A percentile compares a stretch with the other conserved stretches of the same genome.
Conservation (phyloP, 2,888 invertebrate genomes). For the Smittia sp. region DNA sequence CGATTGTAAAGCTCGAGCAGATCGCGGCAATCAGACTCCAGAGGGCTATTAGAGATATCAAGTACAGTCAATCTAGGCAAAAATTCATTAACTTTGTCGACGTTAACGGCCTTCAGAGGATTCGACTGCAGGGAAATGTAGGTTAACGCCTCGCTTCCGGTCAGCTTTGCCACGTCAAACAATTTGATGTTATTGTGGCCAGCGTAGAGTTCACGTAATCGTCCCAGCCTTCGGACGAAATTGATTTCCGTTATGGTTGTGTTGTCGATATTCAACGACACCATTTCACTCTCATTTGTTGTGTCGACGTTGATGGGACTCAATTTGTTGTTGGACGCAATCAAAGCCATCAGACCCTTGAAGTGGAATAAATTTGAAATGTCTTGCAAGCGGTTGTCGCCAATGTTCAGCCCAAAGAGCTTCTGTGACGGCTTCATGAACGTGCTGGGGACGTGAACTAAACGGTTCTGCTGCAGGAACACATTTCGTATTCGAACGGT, state of each 20-base stretch:
- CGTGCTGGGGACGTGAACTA: not conserved
- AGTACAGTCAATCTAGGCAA: slow-evolving; percentile 19
- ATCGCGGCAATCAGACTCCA: slow-evolving; percentile 19
- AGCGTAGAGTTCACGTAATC: slow-evolving; percentile 22
- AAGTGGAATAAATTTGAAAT: slow-evolving; percentile 38
- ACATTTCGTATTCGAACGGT: slow-evolving; percentile 38
- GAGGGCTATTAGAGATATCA: slow-evolving; percentile 7
- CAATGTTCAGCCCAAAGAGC: slow-evolving; percentile 28
- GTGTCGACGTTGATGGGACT: slow-evolving; percentile 26
- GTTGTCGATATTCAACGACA: slow-evolving; percentile 39
- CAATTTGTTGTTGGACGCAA: slow-evolving; percentile 38
- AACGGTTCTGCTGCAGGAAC: slow-evolving; percentile 33
- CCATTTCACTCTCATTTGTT: slow-evolving; percentile 37
- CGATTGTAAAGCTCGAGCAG: slow-evolving; percentile 18
- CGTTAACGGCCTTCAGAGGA: slow-evolving; percentile 3
- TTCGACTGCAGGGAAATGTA: slow-evolving; percentile 25
- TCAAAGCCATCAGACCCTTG: slow-evolving; percentile 38
- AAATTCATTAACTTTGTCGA: slow-evolving; percentile 13
- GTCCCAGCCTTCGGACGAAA: slow-evolving; percentile 27
- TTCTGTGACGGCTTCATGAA: slow-evolving; percentile 32
- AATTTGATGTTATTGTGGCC: slow-evolving; percentile 1
- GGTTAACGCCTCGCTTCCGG: not conserved
- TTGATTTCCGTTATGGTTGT: slow-evolving; percentile 27
- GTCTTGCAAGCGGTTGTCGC: slow-evolving; percentile 25
- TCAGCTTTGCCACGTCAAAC: not conserved